Base-by-base conservation (phyloP, 2,797 vertebrate genomes). In the Synaphobranchus kaupii region DNA sequence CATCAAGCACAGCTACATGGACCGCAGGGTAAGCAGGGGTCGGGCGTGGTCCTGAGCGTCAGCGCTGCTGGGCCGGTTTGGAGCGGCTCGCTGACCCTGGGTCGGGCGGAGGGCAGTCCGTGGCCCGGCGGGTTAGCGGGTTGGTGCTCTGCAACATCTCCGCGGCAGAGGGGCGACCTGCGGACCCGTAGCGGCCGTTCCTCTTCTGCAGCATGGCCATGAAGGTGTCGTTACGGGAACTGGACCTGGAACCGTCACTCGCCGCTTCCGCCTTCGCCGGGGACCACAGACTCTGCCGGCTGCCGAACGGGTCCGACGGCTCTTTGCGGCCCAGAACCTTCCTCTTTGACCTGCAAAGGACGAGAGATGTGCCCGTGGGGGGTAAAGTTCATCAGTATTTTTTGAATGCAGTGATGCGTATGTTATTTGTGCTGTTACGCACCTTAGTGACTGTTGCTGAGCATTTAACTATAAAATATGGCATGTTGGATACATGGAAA, bases 161-260 rank as follows among this genome's bases (percentile, higher is more conserved):
- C 0, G 98, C 97, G 0, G 98, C 98, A 0, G 98, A 99, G 0
- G 98, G 97, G 44, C 98, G 94, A 71, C 96, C 94, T 50, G 96
- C 97, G 39, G 94, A 93, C 0, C 94, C 96, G 81, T 96, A 93
- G 94, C 98, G 99, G 94, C 95, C 97, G 90, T 97, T 96, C 90
- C 98, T 99, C 95, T 98, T 99, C 95, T 99, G 98, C 10, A 99
- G 97, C 89, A 99, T 95, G 47, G 98, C 98, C 96, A 99, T 99
- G 94, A 99, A 99, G 94, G 98, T 98, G 91, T 99, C 98, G 0
- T 98, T 99, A 92, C 97, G 97, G 90, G 97, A 98, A 92, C 96
- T 97, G 71, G 96, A 96, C 92, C 96, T 95, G 88, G 95, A 94
- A 6, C 92, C 93, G 88, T 91, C 90, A 0, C 88, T 92, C 0